These are phyloP conservation scores for Yponomeuta malinellus DNA, from an alignment of 2,888 invertebrate genomes.

Conservation along the genomic window DNA sequence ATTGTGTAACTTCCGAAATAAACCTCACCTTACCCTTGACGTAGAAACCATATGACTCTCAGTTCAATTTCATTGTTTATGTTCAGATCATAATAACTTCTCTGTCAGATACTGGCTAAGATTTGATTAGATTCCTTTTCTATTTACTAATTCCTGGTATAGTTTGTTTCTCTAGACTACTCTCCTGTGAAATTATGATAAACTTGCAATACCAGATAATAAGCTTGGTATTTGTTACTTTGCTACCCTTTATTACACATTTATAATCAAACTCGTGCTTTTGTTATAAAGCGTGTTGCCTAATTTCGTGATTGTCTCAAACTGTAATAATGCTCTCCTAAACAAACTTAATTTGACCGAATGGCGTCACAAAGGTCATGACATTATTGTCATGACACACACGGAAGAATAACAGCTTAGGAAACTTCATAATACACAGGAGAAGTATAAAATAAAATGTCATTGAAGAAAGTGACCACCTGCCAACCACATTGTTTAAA, in stretches of 20 bases:
- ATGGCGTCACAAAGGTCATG: neutral
- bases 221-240: neutral
- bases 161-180: too few relatives aligned
- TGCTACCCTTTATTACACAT: neutral
- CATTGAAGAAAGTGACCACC: too few relatives aligned
- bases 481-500: too few relatives aligned
- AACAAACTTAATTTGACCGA: conserved; percentile 6
- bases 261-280: neutral
- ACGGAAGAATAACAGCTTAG: neutral
- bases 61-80: too few relatives aligned
- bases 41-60: conserved; percentile 37
- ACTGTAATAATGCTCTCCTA: neutral
- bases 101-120: too few relatives aligned
- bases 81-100: too few relatives aligned
- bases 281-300: conserved; percentile 24
- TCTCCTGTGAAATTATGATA: too few relatives aligned
- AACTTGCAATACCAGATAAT: neutral
- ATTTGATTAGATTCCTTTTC: too few relatives aligned
- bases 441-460: too few relatives aligned
- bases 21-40: conserved; percentile 36
- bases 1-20: conserved; percentile 22
- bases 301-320: conserved; percentile 26
- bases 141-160: too few relatives aligned
- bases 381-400: neutral
- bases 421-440: too few relatives aligned